Percentiles rank a stretch among this genome's conserved stretches.
phyloP scores from a whole-genome alignment of 1,140 invertebrate genomes.

The Cecropterus lyciades region DNA sequence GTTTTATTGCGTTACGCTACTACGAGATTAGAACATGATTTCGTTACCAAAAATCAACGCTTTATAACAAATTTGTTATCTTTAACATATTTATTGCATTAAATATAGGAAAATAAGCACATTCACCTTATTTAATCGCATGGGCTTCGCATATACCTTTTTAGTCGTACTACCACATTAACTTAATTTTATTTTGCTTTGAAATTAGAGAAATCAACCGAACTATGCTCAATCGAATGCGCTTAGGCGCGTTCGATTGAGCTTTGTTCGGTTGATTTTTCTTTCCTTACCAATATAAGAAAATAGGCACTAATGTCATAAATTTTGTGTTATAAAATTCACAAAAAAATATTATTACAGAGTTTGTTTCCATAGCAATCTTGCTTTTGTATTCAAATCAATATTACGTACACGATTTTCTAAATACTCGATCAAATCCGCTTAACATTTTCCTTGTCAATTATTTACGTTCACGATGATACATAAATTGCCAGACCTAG shows the following conservation, averaged over 20 bases:
- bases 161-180: background rate
- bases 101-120: no score
- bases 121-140: background rate
- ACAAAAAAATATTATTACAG: background rate
- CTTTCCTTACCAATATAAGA: background rate
- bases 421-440: background rate
- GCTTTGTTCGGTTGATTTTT: no score
- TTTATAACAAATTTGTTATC: constrained; percentile 9
- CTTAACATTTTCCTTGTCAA: background rate
- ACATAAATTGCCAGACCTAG: background rate
- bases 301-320: no score
- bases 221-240: constrained; percentile 2
- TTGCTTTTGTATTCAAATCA: background rate
- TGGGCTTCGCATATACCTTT: constrained; percentile 4
- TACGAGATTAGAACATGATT: constrained; percentile 24
- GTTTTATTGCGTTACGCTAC: constrained; percentile 33
- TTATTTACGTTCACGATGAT: background rate
- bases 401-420: background rate
- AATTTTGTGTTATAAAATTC: background rate
- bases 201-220: background rate
- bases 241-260: no score
- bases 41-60: constrained; percentile 13
- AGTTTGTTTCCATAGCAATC: background rate
- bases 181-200: no score
- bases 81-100: background rate